Base-by-base conservation (phyloP, 2,113 vertebrate species). In the Labeo catla region DNA sequence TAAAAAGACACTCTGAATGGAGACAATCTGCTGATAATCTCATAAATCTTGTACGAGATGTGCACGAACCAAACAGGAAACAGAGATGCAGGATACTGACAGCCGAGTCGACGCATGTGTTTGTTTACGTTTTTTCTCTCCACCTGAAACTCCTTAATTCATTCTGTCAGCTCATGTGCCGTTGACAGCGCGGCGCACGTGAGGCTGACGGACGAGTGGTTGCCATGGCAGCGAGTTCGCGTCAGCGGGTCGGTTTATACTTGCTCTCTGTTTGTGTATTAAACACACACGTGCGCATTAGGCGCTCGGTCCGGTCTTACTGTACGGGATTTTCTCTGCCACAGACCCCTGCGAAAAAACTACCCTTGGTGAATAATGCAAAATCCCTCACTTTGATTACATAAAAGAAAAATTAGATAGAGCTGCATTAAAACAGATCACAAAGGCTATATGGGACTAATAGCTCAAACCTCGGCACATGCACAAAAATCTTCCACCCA, bases 381-480 rank as follows among this genome's bases (percentile, higher is more conserved):
- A 59, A 39, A 79, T 59, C 52, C 34, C 19, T 80, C 36, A 8
- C 54, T 59, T 2, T 4, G 39, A 61, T 61, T 43, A 23, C 6
- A 61, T 63, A 61, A 61, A 61, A 63, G 2, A 80, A 79, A 63
- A n/a, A 63, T 63, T 63, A 19, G 16, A 54, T 6, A 12, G 19
- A 79, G 54, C 77, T 45, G 77, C 54, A 21, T 59, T 34, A 59
- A 78, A 78, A 57, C 7, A 21, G 76, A 78, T 54, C 68, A 36
- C 3, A 8, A 13, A 50, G 49, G 47, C 13, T 54, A 34, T 23
- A 77, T 77, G 1, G 36, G 23, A 70, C 68, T 57, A 78, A 59
- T 57, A 36, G 57, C 39, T 78, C 52, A 21, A n/a, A 43, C 34
- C 34, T 59, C 9, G 13, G 74, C 6, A 16, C 74, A 57, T 0